Base-by-base conservation (phyloP, 2,797 vertebrate genomes). In the Malurus splendens region DNA sequence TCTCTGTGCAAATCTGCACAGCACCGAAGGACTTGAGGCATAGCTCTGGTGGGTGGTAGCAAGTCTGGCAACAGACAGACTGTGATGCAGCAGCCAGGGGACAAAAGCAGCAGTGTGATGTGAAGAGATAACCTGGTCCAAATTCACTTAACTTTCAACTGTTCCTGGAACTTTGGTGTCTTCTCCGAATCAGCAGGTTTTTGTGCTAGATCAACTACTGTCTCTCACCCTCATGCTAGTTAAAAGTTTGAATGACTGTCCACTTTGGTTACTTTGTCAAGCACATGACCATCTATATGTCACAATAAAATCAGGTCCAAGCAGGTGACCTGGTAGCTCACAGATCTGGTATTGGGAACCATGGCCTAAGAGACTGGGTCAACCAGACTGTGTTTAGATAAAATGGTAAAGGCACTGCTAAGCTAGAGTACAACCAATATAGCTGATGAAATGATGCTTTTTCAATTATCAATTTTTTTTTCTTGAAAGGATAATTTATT, bases 1-100 rank as follows among this genome's bases (percentile, higher is more conserved):
- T 45, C 27, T 20, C 15, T 39, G 7, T 42, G 64, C 36, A 59
- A 39, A 82, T 18, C 41, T 19, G 25, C 13, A 2, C 23, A 36
- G 11, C 0, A 0, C 1, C 1, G 47, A 41, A 32, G 62, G 22
- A 50, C 4, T 2, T 11, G 61, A 52, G 28, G 54, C 3, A 3
- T 7, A 54, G 52, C 39, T 64, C 32, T 55, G 47, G 55, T 7
- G 42, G 9, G 18, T 62, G 60, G 32, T 3, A 66, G 8, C 3
- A n/a, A 42, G 36, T n/a, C 44, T 65, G 36, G 60, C 18, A 41
- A 52, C 1, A 10, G 25, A 50, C 22, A 76, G 30, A 32, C 8
- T 24, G 23, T 0, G 4, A 68, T 32, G 36, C 18, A 66, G 51
- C 0, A 1, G 36, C 42, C 56, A 54, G 48, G 45, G 59, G 32